phyloP scores from a whole-genome alignment of 2,888 invertebrate species.

The Frankliniella intonsa region DNA sequence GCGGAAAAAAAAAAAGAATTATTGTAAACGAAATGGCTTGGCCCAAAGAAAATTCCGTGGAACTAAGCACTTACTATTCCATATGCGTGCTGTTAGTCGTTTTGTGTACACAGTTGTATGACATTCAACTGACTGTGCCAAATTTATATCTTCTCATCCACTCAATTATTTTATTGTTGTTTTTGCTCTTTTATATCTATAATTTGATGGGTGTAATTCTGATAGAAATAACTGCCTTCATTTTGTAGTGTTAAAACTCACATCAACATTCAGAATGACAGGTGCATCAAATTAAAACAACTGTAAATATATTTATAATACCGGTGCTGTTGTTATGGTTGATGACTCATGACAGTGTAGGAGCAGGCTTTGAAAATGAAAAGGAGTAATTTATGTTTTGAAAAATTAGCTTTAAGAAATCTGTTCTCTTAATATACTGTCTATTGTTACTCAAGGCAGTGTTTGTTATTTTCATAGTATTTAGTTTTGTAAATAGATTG shows the following conservation, averaged over 20 bases:
- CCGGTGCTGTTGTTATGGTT: background rate
- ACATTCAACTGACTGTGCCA: background rate
- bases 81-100: no score
- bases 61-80: no score
- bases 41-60: no score
- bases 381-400: conserved; percentile 1
- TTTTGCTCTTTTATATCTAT: background rate
- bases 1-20: no score
- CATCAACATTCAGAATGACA: no score
- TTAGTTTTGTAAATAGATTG: background rate
- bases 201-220: background rate
- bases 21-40: no score
- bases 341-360: background rate
- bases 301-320: conserved; percentile 16
- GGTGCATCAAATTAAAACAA: background rate
- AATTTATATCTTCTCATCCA: background rate
- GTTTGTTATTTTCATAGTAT: background rate
- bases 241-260: background rate
- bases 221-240: background rate
- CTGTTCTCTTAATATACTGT: background rate
- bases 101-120: background rate
- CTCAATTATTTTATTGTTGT: background rate
- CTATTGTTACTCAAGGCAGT: background rate
- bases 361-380: background rate
- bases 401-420: background rate